Base-by-base conservation (phyloP, 1,140 invertebrate genomes). In the roundworm (Caenorhabditis elegans) region DNA sequence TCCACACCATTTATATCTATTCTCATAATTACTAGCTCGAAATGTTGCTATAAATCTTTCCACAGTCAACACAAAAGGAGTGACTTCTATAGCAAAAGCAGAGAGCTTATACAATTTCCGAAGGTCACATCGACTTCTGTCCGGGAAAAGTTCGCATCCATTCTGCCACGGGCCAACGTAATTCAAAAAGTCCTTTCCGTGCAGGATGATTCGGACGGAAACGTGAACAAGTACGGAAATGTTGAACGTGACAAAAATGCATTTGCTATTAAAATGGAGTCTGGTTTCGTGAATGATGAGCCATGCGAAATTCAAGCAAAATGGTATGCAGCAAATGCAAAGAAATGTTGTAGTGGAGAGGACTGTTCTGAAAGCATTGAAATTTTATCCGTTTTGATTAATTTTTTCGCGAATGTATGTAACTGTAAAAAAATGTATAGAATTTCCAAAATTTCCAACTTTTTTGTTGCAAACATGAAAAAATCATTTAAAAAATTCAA, bases 251-350 rank as follows among this genome's bases (percentile, higher is more conserved):
- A 70, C 11, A 39, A 70, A 6, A 43, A 70, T n/a, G 10, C 31
- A 70, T 70, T 70, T 70, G 19, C 60, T 70, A 34, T 70, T 70
- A 26, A 70, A 70, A 22, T 70, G 60, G 6, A 70, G 31, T 70
- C 43, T n/a, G 2, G 60, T 39, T 39, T 31, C 43, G 5, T 34
- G 34, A 22, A 70, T 70, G 36, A 31, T 70, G 17, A 4, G 39
- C 0, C 36, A 3, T 39, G 31, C 31, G 22, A 39, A 70, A 8
- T 39, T 11, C 11, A 24, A 31, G 0, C 28, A n/a, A n/a, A n/a
- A 1, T 19, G 60, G 60, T 8, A 70, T n/a, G 22, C 60, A 70
- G 13, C 36, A 6, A 10, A 70, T 0, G 28, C 60, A 70, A 39
- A n/a, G 6, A 13, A 39, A 11, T 0, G 28, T 39, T 1, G 26